Evolutionary conservation across 2,888 invertebrate species (phyloP), one percentile per base, ranked within the genome.

Genomic region (Buathra laborator): DNA sequence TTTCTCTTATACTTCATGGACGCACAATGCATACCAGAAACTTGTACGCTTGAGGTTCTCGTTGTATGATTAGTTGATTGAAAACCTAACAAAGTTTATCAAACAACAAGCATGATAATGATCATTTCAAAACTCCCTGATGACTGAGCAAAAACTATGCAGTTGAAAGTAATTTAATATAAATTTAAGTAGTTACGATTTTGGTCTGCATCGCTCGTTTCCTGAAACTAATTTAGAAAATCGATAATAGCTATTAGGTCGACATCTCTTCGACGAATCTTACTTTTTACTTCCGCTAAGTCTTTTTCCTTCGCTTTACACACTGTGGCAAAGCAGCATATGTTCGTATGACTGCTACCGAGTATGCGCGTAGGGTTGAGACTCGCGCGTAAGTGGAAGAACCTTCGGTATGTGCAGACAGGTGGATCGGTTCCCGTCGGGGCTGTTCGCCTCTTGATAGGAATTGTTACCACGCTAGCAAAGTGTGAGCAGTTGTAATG

Each of bases 391-490:
- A 90, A 91, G 91, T 91, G 87, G 87, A 90, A 88, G 77, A 88
- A 87, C 83, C 81, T 83, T 84, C 86, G 81, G 86, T 89, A 86
- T 75, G 85, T 87, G 84, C 90, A 90, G 90, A 87, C 91, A 90
- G 90, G 87, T 89, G 86, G 70, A 70, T 32, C 43, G 53, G 24
- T 68, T 83, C 76, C 72, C 59, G 59, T 44, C 75, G 56, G 53
- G 64, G 48, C 67, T 46, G 64, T 75, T 56, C n/a, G 46, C 46
- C 53, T 81, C 53, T 37, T 51, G 62, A 84, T 84, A 46, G 64
- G 19, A 71, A 66, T 37, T 75, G 67, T 81, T 72, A 59, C 24
- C 5, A 9, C 53, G 24, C 19, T n/a, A 14, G 37, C 44, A 67
- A 19, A 44, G 37, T 51, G 16, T 74, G 46, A 80, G 71, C 37